Base-by-base conservation (phyloP, 2,113 vertebrate genomes). In the Laticauda laticaudata region DNA sequence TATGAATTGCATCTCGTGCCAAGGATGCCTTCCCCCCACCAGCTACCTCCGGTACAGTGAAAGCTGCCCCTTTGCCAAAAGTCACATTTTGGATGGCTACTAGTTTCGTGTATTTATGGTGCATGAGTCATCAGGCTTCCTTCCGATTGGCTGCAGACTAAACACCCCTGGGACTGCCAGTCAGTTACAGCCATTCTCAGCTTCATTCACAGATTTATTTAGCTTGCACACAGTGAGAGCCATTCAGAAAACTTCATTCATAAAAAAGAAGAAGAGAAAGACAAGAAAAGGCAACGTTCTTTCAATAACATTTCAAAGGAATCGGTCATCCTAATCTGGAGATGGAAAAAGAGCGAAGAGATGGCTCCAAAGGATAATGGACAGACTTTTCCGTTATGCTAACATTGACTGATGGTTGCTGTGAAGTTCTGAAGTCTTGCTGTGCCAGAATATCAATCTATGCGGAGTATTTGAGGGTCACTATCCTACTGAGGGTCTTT, bases 231-330 rank as follows among this genome's bases (percentile, higher is more conserved):
- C 92, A 97, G 93, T 95, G 91, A 94, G 96, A 97, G 97, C 97
- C 98, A 98, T 98, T 98, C 98, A 98, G 96, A 97, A 96, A 97
- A 98, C 98, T 99, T 99, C 98, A 99, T 99, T 99, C 98, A 99
- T 98, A 98, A 98, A 98, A 39, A 53, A 15, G 64, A 15, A 0
- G 64, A 69, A 5, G 64, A 29, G 1, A 26, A 12, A 3, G 64
- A 75, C 0, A 5, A 75, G 69, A 21, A 97, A 95, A 96, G 96
- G 94, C 96, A 95, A 95, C 96, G 91, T 95, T 92, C 93, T 93
- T 43, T 81, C 51, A 92, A 26, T 93, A 93, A 86, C 90, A 61
- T 93, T 43, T 92, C 94, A 64, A 87, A 93, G 91, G 95, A 94
- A 94, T 92, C 91, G 93, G 85, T 91, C 51, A 85, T 92, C 18